Evolutionary conservation across 2,888 invertebrate genomes (phyloP).

Genomic region (Byasa hedistus): DNA sequence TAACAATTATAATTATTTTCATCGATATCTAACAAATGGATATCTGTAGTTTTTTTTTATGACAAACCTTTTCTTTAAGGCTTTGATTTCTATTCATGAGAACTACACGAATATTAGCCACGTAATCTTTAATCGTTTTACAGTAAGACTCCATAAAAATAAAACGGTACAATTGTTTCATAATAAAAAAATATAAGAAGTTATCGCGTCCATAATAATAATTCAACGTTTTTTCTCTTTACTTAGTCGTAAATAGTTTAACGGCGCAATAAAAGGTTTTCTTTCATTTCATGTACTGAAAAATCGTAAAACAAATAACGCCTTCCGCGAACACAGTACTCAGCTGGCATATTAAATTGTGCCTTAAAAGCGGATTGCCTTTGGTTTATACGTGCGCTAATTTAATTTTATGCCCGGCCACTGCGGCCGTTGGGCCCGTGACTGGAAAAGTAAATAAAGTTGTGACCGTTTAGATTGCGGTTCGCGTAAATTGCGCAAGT

Average conservation of each 20-base stretch:
- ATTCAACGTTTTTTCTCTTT: too few species aligned
- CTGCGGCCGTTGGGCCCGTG: constrained; percentile 40
- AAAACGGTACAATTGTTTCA: too few species aligned
- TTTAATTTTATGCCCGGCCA: constrained; percentile 69
- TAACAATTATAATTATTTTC: too few species aligned
- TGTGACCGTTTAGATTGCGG: constrained; percentile 24
- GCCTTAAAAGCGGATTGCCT: constrained; percentile 59
- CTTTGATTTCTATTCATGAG: too few species aligned
- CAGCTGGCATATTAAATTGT: constrained; percentile 39
- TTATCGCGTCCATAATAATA: too few species aligned
- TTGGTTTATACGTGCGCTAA: constrained; percentile 72
- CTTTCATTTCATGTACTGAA: constrained; percentile 17
- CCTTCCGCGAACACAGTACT: constrained; percentile 28
- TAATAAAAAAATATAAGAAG: too few species aligned
- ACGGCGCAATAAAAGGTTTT: constrained; percentile 10
- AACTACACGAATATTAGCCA: too few species aligned
- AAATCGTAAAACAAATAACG: constrained; percentile 28
- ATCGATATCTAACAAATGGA: too few species aligned
- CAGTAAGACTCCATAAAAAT: too few species aligned
- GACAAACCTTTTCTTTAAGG: too few species aligned
- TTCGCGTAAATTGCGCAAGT: constrained; percentile 24
- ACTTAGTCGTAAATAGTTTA: not conserved
- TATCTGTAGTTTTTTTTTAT: too few species aligned
- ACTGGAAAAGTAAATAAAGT: constrained; percentile 30
- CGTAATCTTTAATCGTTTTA: too few species aligned